Evolutionary conservation across 2,888 invertebrate genomes (phyloP).

Genomic region (Gari tellinella): DNA sequence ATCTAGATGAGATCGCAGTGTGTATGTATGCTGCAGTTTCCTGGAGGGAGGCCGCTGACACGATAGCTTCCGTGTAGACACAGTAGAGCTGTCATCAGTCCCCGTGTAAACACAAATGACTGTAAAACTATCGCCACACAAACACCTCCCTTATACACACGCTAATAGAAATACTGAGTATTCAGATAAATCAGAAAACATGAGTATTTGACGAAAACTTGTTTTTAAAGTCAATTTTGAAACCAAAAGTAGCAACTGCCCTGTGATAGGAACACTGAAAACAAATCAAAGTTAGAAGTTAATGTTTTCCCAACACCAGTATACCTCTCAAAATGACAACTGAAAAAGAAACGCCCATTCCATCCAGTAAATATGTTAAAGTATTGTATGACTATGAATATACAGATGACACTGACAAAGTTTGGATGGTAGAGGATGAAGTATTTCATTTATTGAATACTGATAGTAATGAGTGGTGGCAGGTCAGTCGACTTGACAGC

Average conservation of each 20-base stretch:
- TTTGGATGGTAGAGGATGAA: slow-evolving; percentile 69
- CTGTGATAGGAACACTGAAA: no score
- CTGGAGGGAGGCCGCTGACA: background rate
- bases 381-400: slow-evolving; percentile 75
- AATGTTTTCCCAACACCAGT: background rate
- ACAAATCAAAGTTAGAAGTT: no score
- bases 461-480: slow-evolving; percentile 72
- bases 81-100: no score
- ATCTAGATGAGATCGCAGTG: no score
- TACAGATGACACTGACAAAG: slow-evolving; percentile 59
- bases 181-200: no score
- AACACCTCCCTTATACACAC: no score
- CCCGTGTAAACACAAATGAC: background rate
- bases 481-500: slow-evolving; percentile 64
- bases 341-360: background rate
- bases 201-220: no score
- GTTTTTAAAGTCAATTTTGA: no score
- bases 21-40: no score
- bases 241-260: no score
- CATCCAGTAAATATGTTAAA: slow-evolving; percentile 31
- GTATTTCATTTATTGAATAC: slow-evolving; percentile 61
- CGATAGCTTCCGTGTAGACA: background rate
- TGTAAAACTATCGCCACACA: no score
- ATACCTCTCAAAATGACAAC: background rate
- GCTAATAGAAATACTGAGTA: no score